phyloP scores from a whole-genome alignment of 2,113 vertebrate genomes.

The Ceyx cyanopectus region DNA sequence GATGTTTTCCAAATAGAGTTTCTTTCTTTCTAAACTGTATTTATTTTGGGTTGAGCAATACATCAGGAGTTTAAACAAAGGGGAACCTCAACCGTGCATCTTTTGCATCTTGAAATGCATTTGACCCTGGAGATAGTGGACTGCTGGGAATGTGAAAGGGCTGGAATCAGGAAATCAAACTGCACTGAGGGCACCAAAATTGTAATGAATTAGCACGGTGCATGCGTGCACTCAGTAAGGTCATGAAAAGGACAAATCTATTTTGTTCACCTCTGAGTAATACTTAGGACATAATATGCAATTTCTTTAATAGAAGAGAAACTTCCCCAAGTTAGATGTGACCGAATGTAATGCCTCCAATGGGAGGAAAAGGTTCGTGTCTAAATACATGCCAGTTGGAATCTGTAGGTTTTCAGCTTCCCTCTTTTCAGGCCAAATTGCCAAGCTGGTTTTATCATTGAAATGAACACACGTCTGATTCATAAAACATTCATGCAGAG shows the following conservation, averaged over 20 bases:
- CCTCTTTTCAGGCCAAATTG: constrained; percentile 25
- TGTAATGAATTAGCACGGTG: neutral
- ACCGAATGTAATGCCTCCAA: neutral
- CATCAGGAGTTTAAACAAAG: constrained; percentile 38
- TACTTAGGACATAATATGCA: neutral
- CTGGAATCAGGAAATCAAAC: constrained; percentile 41
- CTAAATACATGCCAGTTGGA: constrained; percentile 18
- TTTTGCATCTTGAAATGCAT: constrained; percentile 21
- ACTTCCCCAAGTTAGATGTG: neutral
- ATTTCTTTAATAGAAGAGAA: constrained; percentile 36
- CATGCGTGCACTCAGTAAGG: neutral
- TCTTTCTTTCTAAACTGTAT: neutral
- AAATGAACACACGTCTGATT: constrained; percentile 50
- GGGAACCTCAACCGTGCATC: neutral
- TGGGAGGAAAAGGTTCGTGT: neutral
- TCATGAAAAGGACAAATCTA: neutral
- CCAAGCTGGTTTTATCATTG: constrained; percentile 43
- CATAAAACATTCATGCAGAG: constrained; percentile 46
- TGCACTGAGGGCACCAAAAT: neutral
- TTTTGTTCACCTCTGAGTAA: neutral
- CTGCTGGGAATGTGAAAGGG: constrained; percentile 41
- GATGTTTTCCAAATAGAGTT: neutral
- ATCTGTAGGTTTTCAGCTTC: constrained; percentile 17
- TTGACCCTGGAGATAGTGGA: constrained; percentile 2
- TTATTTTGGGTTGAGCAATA: neutral